Evolutionary conservation across 2,797 vertebrate genomes (phyloP).

Genomic region (Rhinogobio ventralis): DNA sequence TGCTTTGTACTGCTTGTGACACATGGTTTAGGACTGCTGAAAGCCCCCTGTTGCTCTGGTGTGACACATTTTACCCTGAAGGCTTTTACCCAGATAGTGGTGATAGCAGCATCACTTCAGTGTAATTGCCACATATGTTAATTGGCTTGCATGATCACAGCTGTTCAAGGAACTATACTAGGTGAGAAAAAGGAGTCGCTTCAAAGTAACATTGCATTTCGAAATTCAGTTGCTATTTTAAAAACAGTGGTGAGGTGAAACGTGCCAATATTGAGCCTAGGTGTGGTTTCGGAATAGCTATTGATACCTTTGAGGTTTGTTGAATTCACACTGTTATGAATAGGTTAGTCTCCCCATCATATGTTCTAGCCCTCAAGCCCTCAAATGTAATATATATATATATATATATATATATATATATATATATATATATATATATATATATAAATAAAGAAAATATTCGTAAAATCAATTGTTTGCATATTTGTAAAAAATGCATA

Average conservation of each 20-base stretch:
- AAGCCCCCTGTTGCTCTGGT: slow-evolving; percentile 51
- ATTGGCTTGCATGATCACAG: slow-evolving; percentile 41
- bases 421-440: too few species aligned
- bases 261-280: slow-evolving; percentile 3
- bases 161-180: slow-evolving; percentile 8
- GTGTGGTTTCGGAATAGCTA: slow-evolving; percentile 38
- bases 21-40: slow-evolving; percentile 28
- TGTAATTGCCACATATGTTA: slow-evolving; percentile 40
- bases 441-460: too few species aligned
- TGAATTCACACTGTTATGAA: slow-evolving; percentile 6
- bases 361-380: background rate
- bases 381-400: background rate
- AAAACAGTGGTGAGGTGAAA: slow-evolving; percentile 8
- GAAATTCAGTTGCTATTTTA: background rate
- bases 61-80: slow-evolving; percentile 45
- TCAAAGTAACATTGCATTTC: slow-evolving; percentile 9
- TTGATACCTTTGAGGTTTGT: slow-evolving; percentile 3
- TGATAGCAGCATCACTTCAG: slow-evolving; percentile 30
- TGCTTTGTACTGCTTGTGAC: slow-evolving; percentile 20
- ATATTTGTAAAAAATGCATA: slow-evolving; percentile 10
- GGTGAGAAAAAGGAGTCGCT: background rate
- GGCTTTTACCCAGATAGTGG: slow-evolving; percentile 32
- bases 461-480: background rate
- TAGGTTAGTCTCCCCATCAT: background rate
- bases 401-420: background rate